Conservation (phyloP, 2,113 vertebrate species). For the Geothlypis trichas region DNA sequence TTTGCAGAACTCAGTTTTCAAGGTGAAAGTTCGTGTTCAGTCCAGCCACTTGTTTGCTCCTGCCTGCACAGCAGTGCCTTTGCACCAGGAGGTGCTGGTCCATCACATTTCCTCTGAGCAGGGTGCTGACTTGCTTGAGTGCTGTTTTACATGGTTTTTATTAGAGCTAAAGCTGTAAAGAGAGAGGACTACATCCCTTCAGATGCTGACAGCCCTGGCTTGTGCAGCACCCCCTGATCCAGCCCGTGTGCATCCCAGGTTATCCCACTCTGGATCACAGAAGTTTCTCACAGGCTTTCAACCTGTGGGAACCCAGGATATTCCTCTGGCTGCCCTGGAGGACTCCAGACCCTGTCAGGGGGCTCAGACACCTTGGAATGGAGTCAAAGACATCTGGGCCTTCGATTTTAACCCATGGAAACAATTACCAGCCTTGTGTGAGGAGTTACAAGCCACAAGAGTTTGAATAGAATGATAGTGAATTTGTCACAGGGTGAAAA, state of each 20-base stretch:
- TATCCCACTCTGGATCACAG: too few species aligned
- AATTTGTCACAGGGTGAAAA: too few species aligned
- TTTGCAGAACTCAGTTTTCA: neutral
- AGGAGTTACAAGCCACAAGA: too few species aligned
- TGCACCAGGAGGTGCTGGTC: conserved; percentile 21
- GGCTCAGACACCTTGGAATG: too few species aligned
- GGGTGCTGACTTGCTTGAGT: accelerated
- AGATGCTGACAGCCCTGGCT: neutral
- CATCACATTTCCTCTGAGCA: neutral
- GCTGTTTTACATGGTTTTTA: neutral
- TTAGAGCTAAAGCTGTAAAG: neutral
- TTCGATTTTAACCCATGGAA: too few species aligned
- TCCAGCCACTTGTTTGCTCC: neutral
- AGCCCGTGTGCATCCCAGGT: accelerated
- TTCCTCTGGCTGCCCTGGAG: too few species aligned
- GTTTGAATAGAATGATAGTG: too few species aligned
- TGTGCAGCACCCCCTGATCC: neutral
- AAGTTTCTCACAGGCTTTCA: neutral
- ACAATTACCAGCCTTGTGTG: too few species aligned
- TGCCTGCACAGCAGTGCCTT: neutral
- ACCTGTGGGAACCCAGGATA: too few species aligned
- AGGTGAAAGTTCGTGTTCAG: neutral
- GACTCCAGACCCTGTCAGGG: too few species aligned
- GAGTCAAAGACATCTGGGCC: too few species aligned
- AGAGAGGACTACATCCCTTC: neutral